Conservation (phyloP, 2,888 invertebrate genomes). For the Brassicogethes aeneus region DNA sequence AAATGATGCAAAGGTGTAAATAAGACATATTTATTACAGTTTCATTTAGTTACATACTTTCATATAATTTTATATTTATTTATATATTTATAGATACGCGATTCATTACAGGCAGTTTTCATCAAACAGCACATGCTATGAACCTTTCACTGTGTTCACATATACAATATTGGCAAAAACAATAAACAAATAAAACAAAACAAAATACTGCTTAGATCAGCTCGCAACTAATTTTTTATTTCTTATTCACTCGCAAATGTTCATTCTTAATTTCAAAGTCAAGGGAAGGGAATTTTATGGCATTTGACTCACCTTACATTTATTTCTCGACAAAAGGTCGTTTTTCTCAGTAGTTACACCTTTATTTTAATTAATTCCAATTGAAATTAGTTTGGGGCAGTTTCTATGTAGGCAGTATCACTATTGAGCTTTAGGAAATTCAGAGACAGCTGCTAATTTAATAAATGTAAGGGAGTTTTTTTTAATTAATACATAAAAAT, state of each 20-base stretch:
- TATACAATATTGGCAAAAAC: constrained; percentile 35
- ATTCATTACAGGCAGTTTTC: constrained; percentile 37
- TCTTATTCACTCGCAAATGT: constrained; percentile 28
- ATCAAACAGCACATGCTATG: constrained; percentile 28
- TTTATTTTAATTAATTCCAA: too few relatives aligned
- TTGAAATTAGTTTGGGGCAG: too few relatives aligned
- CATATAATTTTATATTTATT: constrained; percentile 38
- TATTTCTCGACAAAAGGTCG: too few relatives aligned
- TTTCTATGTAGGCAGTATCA: too few relatives aligned
- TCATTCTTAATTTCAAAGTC: constrained; percentile 9
- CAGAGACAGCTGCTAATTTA: too few relatives aligned
- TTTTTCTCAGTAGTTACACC: too few relatives aligned
- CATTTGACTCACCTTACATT: constrained; percentile 20
- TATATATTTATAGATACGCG: constrained; percentile 40
- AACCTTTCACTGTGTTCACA: constrained; percentile 32
- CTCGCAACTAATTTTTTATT: constrained; percentile 34
- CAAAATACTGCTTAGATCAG: constrained; percentile 37
- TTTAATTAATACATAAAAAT: too few relatives aligned
- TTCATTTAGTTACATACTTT: constrained; percentile 37
- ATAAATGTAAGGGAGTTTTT: neutral
- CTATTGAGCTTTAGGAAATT: too few relatives aligned
- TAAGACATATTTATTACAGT: constrained; percentile 40
- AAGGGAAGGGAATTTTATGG: constrained; percentile 3
- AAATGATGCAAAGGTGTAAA: too few relatives aligned
- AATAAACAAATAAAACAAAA: constrained; percentile 30